Evolutionary conservation across 1,140 invertebrate genomes (phyloP), one percentile per base, ranked within the genome.

Genomic region (Alviniconcha marisindica): DNA sequence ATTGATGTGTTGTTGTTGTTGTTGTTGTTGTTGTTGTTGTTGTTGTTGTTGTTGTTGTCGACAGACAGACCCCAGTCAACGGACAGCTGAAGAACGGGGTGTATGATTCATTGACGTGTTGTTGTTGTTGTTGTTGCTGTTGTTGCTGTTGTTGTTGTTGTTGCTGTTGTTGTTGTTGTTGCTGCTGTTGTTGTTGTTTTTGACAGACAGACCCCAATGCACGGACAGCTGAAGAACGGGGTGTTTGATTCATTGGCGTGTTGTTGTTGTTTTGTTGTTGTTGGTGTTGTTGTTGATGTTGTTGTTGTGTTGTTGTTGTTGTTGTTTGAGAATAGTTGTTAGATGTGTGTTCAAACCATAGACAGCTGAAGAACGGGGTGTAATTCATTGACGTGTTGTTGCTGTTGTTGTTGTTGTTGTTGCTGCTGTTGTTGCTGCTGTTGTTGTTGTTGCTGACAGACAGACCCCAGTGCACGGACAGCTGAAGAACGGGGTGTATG

Each of bases 401-500:
- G n/a, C 5, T 66, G 60, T 66, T 15, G n/a, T 66, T n/a, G 7
- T 5, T 66, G 14, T 15, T 28, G 12, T 10, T 28, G 18, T 12
- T 28, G n/a, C 60, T n/a, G 5, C 60, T 14, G 5, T 66, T 66
- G 5, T 66, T n/a, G n/a, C n/a, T n/a, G n/a, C n/a, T n/a, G 10
- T n/a, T 28, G 18, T 66, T 77, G 10, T 33, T 1, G 44, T 51
- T 42, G 5, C 18, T 48, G 33, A 21, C 54, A 80, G 77, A 3
- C 56, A 80, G 14, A 42, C 40, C 56, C 77, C 77, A 28, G 54
- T 66, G 0, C 10, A 12, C 21, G 36, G 40, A 2, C 54, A 60
- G 15, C 38, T 80, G 40, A 66, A 38, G 31, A 60, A 80, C n/a
- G 77, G 60, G 36, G 77, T 66, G 56, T 90, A 87, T 81, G 87